Conservation (phyloP, 2,888 invertebrate species). For the Apodemia mormo region DNA sequence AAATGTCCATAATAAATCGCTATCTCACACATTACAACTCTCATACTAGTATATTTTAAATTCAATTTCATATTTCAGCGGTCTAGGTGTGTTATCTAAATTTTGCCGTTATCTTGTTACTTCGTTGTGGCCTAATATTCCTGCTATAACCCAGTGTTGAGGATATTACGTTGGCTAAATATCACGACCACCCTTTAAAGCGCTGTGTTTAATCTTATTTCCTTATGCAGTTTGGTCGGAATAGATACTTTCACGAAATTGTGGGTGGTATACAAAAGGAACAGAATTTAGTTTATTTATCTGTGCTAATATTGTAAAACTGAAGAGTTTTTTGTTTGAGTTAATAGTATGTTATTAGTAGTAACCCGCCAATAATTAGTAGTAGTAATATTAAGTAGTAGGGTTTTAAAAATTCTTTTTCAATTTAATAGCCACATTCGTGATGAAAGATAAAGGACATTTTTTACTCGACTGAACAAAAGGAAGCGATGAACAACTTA, state of each 20-base stretch:
- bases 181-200: slow-evolving; percentile 54
- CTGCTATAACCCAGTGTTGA: slow-evolving; percentile 36
- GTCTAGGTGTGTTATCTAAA: slow-evolving; percentile 28
- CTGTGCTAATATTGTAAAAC: background rate
- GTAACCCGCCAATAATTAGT: too few species aligned
- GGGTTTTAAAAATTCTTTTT: too few species aligned
- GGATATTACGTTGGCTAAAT: slow-evolving; percentile 39
- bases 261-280: slow-evolving; percentile 9
- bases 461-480: too few species aligned
- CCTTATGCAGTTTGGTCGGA: slow-evolving; percentile 72
- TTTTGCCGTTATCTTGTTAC: slow-evolving; percentile 31
- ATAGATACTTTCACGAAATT: slow-evolving; percentile 52
- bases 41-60: slow-evolving; percentile 29
- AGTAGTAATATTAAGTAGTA: too few species aligned
- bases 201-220: slow-evolving; percentile 58
- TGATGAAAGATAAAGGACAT: too few species aligned
- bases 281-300: background rate
- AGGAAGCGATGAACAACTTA: too few species aligned
- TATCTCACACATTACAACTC: slow-evolving; percentile 30
- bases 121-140: slow-evolving; percentile 38
- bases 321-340: too few species aligned
- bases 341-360: too few species aligned
- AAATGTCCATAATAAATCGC: slow-evolving; percentile 26
- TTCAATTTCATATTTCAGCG: slow-evolving; percentile 28
- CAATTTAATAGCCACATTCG: too few species aligned